Conservation (phyloP, 2,888 invertebrate genomes). For the Geophilus truncorum region DNA sequence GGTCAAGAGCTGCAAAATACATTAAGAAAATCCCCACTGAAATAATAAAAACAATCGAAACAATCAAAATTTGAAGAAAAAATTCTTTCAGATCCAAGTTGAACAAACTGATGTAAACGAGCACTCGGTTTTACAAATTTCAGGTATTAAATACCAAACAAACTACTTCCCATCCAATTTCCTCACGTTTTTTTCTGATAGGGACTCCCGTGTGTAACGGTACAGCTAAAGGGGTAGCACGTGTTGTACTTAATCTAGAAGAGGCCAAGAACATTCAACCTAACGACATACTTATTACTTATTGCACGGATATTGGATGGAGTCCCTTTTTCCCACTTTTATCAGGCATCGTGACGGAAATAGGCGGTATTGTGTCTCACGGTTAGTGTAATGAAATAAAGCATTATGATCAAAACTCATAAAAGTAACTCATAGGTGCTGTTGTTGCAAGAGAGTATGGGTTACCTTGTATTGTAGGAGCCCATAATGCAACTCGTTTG, state of each 20-base stretch:
- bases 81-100: neutral
- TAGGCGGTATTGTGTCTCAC: conserved; percentile 76
- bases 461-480: conserved; percentile 13
- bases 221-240: conserved; percentile 61
- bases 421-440: neutral
- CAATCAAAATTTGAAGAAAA: neutral
- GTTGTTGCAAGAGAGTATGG: conserved; percentile 29
- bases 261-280: conserved; percentile 56
- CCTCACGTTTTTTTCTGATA: conserved; percentile 36
- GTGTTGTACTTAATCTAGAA: conserved; percentile 63
- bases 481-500: conserved; percentile 5
- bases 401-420: neutral
- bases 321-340: conserved; percentile 76
- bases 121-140: neutral
- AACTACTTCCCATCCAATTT: too few species aligned
- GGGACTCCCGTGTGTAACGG: conserved; percentile 71
- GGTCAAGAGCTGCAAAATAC: neutral
- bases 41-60: too few species aligned
- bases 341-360: conserved; percentile 71
- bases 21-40: too few species aligned
- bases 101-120: conserved; percentile 11
- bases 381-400: conserved; percentile 51
- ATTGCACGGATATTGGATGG: conserved; percentile 77
- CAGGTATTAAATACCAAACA: neutral
- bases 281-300: conserved; percentile 71